Evolutionary conservation across 2,888 invertebrate species (phyloP).

Genomic region (Ochropacha duplaris): DNA sequence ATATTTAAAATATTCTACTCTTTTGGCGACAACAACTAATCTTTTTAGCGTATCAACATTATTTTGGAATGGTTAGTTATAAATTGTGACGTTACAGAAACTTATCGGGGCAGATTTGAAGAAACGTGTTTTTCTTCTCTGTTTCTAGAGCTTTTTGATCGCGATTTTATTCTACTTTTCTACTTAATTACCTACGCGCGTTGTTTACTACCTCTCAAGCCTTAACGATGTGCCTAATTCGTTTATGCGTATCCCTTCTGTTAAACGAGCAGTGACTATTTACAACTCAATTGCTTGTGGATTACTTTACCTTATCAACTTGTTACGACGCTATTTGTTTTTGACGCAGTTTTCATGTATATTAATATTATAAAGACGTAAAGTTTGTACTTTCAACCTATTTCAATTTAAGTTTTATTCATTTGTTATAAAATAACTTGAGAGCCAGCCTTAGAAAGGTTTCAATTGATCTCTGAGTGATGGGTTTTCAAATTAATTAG

Average conservation of each 20-base stretch:
- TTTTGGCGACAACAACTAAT: background rate
- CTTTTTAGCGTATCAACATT: background rate
- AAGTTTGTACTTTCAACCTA: too few relatives aligned
- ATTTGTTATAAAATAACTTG: too few relatives aligned
- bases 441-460: too few relatives aligned
- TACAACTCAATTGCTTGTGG: background rate
- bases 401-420: too few relatives aligned
- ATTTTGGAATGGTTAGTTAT: background rate
- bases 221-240: background rate
- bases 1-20: background rate
- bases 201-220: background rate
- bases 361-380: too few relatives aligned
- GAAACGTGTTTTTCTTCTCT: background rate
- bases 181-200: background rate
- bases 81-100: background rate
- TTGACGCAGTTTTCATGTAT: too few relatives aligned
- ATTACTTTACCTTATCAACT: background rate
- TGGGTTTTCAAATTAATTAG: too few relatives aligned
- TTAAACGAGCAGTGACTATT: background rate
- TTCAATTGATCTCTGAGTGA: too few relatives aligned
- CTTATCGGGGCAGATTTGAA: background rate
- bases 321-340: too few relatives aligned
- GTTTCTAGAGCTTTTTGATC: background rate
- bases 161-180: background rate
- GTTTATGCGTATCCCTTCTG: background rate